Conservation (phyloP, 2,113 vertebrate species). For the Entomyzon cyanotis region DNA sequence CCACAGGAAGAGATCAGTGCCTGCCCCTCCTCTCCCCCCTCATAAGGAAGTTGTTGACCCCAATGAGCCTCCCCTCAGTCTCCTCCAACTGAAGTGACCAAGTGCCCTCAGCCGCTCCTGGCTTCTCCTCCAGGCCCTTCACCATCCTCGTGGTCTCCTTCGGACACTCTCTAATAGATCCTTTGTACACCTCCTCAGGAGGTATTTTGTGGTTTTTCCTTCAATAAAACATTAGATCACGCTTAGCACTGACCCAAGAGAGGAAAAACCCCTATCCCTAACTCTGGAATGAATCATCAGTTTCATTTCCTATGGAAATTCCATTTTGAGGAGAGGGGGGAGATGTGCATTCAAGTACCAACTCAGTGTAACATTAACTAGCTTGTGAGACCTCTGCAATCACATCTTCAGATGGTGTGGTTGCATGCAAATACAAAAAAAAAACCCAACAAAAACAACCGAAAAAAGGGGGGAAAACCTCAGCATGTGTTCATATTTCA, state of each 20-base stretch:
- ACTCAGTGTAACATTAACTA: neutral
- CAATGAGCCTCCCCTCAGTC: neutral
- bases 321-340: neutral
- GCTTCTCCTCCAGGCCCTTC: neutral
- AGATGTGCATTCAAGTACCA: neutral
- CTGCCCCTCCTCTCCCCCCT: neutral
- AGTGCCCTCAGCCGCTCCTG: no score
- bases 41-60: neutral
- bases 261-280: neutral
- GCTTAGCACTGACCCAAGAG: neutral
- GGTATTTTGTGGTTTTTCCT: neutral
- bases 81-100: neutral
- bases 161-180: neutral
- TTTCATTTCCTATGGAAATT: neutral
- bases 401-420: no score
- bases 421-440: neutral
- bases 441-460: no score
- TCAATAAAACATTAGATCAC: neutral
- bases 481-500: neutral
- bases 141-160: neutral
- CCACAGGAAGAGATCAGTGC: neutral
- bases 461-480: neutral
- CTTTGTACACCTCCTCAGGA: neutral
- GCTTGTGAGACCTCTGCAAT: neutral
- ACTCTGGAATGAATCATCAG: neutral